A percentile compares a stretch with the other conserved stretches of the same genome.
Conservation (phyloP, 2,888 invertebrate genomes). For the Dasysyrphus tricinctus region DNA sequence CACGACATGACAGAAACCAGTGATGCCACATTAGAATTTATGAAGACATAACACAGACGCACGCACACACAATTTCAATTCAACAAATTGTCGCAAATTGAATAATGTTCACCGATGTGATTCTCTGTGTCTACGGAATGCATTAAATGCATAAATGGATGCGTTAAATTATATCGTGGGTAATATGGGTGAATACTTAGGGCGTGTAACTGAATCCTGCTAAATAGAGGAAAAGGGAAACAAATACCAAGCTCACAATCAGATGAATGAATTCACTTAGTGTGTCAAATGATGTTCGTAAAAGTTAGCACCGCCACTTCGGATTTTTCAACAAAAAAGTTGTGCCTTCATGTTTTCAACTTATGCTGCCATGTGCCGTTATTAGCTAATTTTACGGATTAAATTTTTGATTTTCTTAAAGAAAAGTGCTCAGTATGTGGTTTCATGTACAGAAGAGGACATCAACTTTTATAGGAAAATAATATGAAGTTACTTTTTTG, state of each 20-base stretch:
- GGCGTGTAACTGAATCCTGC: background rate
- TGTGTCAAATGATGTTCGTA: no score
- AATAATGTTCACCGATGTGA: constrained; percentile 46
- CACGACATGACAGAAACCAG: background rate
- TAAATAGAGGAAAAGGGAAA: background rate
- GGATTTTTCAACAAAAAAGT: no score
- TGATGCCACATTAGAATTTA: constrained; percentile 36
- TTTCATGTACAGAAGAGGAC: no score
- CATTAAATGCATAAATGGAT: background rate
- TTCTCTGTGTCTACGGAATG: background rate
- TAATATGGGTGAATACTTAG: background rate
- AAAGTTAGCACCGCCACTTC: no score
- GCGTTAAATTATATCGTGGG: background rate
- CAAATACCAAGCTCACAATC: background rate
- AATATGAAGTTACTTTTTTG: no score
- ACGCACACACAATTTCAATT: constrained; percentile 46
- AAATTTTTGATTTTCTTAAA: no score
- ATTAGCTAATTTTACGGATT: no score
- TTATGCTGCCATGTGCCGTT: no score
- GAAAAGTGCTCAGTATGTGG: no score
- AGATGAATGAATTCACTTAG: background rate
- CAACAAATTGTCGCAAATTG: constrained; percentile 67
- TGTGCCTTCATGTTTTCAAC: no score
- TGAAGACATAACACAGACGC: constrained; percentile 52
- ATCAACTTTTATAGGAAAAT: no score